Base-by-base conservation (phyloP, 2,113 vertebrate species). In the Dasyornis broadbenti region DNA sequence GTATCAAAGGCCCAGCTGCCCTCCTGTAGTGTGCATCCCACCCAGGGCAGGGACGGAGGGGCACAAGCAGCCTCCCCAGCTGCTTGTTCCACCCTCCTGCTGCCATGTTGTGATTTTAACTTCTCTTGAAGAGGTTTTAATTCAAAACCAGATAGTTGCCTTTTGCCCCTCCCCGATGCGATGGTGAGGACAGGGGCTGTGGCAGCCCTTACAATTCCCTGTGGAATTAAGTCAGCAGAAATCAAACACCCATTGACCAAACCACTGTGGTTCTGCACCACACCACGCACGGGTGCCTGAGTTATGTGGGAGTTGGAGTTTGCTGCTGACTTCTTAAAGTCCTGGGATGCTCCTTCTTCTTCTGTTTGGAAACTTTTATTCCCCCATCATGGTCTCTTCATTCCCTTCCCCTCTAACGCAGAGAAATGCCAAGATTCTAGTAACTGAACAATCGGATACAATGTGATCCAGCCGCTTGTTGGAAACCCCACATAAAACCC, bases 151-250 rank as follows among this genome's bases (percentile, higher is more conserved):
- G 35, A 5, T 0, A 1, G 8, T 18, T 1, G 0, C 20, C 53
- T 53, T 56, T 50, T 0, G 0, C 19, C 1, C 1, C 11, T 77
- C 33, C 54, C n/a, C 0, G 0, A 7, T 2, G 1, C 0, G 9
- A 6, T 3, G 37, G 17, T 31, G 57, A 66, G 60, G 33, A 63
- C 54, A 19, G 1, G 6, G 68, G 33, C 47, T 87, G 64, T 2
- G 6, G 40, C 69, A 65, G 56, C 23, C 44, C 59, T 52, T 35
- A 4, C 44, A 63, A 5, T 40, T 70, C 65, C 85, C 45, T 27
- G 31, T 11, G 42, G 37, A 76, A 42, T 39, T 35, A 17, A 83
- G 22, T 57, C 28, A 14, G 27, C 35, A 21, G 20, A 90, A 39
- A 40, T 3, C 77, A 75, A 89, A 70, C 27, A 35, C 15, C 16